Percentiles rank a stretch among this genome's conserved stretches.
Evolutionary conservation across 2,113 vertebrate genomes (phyloP).

Genomic region (Ariopsis seemanni): DNA sequence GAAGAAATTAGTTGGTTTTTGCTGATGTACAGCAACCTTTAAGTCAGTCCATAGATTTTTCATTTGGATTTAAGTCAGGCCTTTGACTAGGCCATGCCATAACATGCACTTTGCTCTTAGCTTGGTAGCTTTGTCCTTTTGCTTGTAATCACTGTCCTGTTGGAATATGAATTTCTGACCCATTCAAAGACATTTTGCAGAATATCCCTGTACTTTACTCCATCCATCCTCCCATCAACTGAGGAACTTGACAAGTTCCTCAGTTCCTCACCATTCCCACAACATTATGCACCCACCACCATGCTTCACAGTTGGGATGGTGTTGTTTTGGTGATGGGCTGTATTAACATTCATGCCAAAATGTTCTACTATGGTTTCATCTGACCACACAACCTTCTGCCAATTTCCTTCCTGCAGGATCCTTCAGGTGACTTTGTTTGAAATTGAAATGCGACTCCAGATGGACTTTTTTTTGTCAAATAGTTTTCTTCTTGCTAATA

Average conservation of each 20-base stretch:
- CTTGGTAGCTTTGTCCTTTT: background rate
- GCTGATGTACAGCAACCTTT: background rate
- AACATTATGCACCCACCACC: background rate
- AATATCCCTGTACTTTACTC: background rate
- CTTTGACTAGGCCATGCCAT: background rate
- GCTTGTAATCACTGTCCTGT: background rate
- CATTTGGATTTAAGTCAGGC: background rate
- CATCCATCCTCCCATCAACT: background rate
- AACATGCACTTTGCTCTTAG: background rate
- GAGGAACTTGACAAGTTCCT: background rate
- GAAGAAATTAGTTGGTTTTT: background rate
- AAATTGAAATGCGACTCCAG: background rate
- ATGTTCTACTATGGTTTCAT: background rate
- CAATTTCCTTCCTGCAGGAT: background rate
- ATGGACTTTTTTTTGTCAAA: background rate
- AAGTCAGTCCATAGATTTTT: background rate
- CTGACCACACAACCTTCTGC: background rate
- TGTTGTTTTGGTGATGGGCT: background rate
- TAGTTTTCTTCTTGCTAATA: background rate
- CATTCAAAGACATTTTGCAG: background rate
- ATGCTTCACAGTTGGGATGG: background rate
- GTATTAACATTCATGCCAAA: background rate
- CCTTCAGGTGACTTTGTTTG: background rate
- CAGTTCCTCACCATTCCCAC: background rate
- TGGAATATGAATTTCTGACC: background rate